Evolutionary conservation across 2,888 invertebrate species (phyloP).

Genomic region (Stenoptilia bipunctidactyla): DNA sequence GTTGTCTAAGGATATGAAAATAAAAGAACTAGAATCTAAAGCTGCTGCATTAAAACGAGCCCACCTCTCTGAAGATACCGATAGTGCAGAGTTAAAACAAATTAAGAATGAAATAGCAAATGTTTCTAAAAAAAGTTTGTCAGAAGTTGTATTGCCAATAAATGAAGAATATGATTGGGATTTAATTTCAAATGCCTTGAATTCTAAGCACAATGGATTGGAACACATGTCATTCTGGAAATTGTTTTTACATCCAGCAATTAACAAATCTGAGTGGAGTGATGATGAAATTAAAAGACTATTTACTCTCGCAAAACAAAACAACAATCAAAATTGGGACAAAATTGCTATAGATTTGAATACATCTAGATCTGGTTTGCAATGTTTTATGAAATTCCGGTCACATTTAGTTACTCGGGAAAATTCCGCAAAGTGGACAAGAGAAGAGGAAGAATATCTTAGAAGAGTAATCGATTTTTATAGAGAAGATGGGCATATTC

Average conservation of each 20-base stretch:
- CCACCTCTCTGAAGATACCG: no score
- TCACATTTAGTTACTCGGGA: conserved; percentile 47
- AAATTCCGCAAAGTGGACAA: conserved; percentile 70
- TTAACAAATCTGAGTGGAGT: conserved; percentile 64
- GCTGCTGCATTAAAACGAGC: conserved; percentile 6
- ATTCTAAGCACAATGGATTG: conserved; percentile 69
- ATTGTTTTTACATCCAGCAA: conserved; percentile 75
- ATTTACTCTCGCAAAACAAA: conserved; percentile 28
- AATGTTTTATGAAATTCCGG: conserved; percentile 77
- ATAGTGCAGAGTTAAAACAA: neutral
- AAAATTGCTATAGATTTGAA: conserved; percentile 68
- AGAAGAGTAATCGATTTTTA: conserved; percentile 73
- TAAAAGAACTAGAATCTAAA: conserved; percentile 2
- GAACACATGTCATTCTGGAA: conserved; percentile 82
- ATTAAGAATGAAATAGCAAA: conserved; percentile 22
- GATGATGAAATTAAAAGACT: conserved; percentile 33
- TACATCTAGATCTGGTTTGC: conserved; percentile 75
- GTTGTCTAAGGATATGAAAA: conserved; percentile 25
- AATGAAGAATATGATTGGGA: conserved; percentile 72
- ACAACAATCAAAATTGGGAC: conserved; percentile 76
- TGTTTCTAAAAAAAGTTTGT: conserved; percentile 26
- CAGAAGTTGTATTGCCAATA: conserved; percentile 36
- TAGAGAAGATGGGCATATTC: conserved; percentile 75
- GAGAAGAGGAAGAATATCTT: conserved; percentile 77
- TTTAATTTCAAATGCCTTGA: conserved; percentile 50